Evolutionary conservation across 1,140 invertebrate genomes (phyloP).

Genomic region (Caligus rogercresseyi): DNA sequence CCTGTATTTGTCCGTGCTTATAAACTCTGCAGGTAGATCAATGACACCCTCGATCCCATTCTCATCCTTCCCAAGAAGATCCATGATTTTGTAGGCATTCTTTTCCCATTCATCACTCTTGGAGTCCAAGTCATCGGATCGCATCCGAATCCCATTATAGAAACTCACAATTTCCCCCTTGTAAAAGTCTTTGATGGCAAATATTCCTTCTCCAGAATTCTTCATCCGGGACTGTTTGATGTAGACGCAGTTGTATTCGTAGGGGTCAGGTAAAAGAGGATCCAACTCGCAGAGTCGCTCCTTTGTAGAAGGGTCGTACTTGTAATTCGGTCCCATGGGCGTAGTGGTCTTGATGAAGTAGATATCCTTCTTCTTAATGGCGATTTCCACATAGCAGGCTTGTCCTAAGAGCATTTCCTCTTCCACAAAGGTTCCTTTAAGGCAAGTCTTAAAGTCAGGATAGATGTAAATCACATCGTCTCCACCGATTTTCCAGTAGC

Average conservation of each 20-base stretch:
- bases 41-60: conserved; percentile 5
- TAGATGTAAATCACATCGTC: conserved; percentile 8
- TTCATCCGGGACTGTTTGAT: neutral
- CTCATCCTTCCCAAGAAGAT: conserved; percentile 5
- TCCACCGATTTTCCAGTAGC: neutral
- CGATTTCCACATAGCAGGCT: neutral
- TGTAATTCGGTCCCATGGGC: conserved; percentile 7
- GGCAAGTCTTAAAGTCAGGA: conserved; percentile 5
- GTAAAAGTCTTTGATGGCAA: conserved; percentile 6
- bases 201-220: neutral
- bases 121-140: neutral
- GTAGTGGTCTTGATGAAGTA: neutral
- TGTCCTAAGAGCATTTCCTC: conserved; percentile 5
- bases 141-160: conserved; percentile 10
- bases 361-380: neutral
- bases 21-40: conserved; percentile 3
- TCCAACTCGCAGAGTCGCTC: neutral
- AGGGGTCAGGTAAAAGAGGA: conserved; percentile 9
- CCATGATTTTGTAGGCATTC: conserved; percentile 15
- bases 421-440: conserved; percentile 4
- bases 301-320: neutral
- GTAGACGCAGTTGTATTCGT: conserved; percentile 8
- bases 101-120: neutral
- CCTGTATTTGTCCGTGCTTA: neutral
- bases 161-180: conserved; percentile 1